These are phyloP conservation scores for Erebia palarica DNA, from an alignment of 2,888 invertebrate genomes.

Conservation along the genomic window DNA sequence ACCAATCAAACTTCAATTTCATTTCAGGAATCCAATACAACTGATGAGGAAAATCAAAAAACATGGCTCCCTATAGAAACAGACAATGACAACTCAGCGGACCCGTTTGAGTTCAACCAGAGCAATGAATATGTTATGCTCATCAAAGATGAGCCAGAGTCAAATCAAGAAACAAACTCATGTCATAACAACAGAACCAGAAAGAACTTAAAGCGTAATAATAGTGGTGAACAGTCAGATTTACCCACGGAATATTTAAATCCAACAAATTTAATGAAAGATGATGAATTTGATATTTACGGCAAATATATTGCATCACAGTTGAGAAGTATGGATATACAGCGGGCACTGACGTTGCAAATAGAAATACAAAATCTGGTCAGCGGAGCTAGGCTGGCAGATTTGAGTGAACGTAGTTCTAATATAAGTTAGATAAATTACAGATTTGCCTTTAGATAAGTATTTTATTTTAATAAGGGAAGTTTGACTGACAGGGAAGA, in stretches of 20 bases:
- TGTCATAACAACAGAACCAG: conserved; percentile 47
- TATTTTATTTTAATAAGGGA: too few species aligned
- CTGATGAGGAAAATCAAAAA: conserved; percentile 32
- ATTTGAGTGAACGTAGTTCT: conserved; percentile 40
- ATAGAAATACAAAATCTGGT: conserved; percentile 70
- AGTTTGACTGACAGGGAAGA: too few species aligned
- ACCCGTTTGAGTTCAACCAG: conserved; percentile 48
- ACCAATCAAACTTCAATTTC: not conserved
- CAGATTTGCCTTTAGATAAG: not conserved
- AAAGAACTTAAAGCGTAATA: not conserved
- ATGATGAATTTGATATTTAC: conserved; percentile 77
- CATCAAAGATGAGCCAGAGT: conserved; percentile 55
- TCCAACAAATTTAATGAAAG: conserved; percentile 39
- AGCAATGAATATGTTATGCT: conserved; percentile 52
- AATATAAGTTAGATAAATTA: not conserved
- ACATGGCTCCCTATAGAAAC: conserved; percentile 42
- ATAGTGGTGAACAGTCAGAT: not conserved
- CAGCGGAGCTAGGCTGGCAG: conserved; percentile 66
- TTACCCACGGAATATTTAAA: not conserved
- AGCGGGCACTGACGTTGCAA: conserved; percentile 65
- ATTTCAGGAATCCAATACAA: conserved; percentile 33
- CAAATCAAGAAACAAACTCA: conserved; percentile 27
- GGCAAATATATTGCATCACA: conserved; percentile 74
- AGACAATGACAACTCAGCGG: conserved; percentile 39
- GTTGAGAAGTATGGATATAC: conserved; percentile 66